These are phyloP conservation scores for Acipenser oxyrinchus DNA, from an alignment of 2,797 vertebrate genomes.

Conservation along the genomic window DNA sequence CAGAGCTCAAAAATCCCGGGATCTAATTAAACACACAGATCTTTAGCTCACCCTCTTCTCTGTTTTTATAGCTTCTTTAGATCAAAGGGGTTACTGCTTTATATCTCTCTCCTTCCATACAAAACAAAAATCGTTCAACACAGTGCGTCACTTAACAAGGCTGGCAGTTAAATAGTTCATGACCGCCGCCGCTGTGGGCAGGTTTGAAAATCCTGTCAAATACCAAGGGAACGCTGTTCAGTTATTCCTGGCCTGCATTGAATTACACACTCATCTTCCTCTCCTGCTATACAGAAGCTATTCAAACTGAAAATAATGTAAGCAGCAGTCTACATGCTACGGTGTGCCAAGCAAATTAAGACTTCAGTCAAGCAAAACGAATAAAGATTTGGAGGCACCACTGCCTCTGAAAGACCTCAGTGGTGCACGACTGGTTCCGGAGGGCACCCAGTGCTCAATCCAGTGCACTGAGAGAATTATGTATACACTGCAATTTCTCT, in stretches of 20 bases:
- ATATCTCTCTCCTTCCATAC: conserved; percentile 6
- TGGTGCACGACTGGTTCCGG: not conserved
- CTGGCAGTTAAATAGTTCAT: conserved; percentile 9
- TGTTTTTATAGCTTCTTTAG: too few relatives aligned
- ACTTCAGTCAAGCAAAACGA: conserved; percentile 7
- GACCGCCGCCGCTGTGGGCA: conserved; percentile 13
- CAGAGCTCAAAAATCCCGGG: too few relatives aligned
- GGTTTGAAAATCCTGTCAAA: conserved; percentile 37
- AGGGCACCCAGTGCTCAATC: too few relatives aligned
- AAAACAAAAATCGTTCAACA: conserved; percentile 17
- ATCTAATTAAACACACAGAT: too few relatives aligned
- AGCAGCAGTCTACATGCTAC: not conserved
- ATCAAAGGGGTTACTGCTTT: not conserved
- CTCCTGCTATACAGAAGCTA: not conserved
- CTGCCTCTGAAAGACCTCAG: conserved; percentile 1
- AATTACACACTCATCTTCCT: conserved; percentile 18
- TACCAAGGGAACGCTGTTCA: too few relatives aligned
- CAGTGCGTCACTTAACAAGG: conserved; percentile 5
- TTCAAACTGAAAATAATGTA: conserved; percentile 6
- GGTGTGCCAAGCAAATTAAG: conserved; percentile 4
- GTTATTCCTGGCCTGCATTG: too few relatives aligned
- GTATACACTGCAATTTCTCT: too few relatives aligned
- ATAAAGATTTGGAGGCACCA: conserved; percentile 10
- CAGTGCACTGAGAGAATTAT: too few relatives aligned
- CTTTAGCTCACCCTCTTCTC: too few relatives aligned